These are phyloP conservation scores for Montipora sp. DNA, from an alignment of 64 coral and sea anemone species.

Conservation along the genomic window DNA sequence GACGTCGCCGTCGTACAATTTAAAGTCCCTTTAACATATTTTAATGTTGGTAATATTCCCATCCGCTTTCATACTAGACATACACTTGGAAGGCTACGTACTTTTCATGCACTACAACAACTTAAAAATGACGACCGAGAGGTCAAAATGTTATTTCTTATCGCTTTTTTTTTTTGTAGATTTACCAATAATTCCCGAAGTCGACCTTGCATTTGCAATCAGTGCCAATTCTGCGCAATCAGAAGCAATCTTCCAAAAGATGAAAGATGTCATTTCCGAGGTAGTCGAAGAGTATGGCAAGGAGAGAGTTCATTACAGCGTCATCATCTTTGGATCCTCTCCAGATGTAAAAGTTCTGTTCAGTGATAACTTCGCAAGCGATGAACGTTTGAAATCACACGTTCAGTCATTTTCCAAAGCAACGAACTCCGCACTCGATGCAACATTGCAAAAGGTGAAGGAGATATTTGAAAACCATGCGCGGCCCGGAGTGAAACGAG, in stretches of 20 bases:
- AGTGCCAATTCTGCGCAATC: slow-evolving; percentile 34
- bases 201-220: slow-evolving; percentile 85
- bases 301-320: slow-evolving; percentile 60
- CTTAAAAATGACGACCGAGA: too few relatives aligned
- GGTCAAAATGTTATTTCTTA: too few relatives aligned
- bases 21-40: too few relatives aligned
- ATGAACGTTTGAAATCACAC: slow-evolving; percentile 12
- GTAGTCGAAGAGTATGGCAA: slow-evolving; percentile 64
- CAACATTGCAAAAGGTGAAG: slow-evolving; percentile 1
- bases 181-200: slow-evolving; percentile 31
- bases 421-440: slow-evolving; percentile 5
- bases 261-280: slow-evolving; percentile 55
- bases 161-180: not conserved
- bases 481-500: slow-evolving; percentile 47
- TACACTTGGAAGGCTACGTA: too few relatives aligned
- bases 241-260: slow-evolving; percentile 47
- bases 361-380: not conserved
- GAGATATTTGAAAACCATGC: slow-evolving; percentile 49
- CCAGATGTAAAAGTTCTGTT: slow-evolving; percentile 43
- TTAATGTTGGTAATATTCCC: too few relatives aligned
- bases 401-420: not conserved
- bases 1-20: too few relatives aligned
- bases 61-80: too few relatives aligned
- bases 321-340: slow-evolving; percentile 65
- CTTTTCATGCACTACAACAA: too few relatives aligned